These are phyloP conservation scores for Oophaga pumilio DNA, from an alignment of 2,113 vertebrate species.

Conservation along the genomic window DNA sequence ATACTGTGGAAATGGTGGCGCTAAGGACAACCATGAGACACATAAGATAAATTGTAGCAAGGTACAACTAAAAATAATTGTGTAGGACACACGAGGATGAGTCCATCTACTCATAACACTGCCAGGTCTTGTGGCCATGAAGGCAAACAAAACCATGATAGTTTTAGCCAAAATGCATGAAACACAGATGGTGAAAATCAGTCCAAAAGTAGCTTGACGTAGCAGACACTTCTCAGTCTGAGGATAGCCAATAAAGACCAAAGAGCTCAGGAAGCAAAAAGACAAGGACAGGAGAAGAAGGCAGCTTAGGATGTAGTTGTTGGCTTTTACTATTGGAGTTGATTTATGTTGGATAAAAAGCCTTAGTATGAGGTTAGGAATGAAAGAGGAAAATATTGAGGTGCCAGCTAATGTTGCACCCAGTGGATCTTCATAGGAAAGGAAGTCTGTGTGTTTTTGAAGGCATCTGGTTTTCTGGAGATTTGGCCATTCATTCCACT, in stretches of 20 bases:
- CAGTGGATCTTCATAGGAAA: slow-evolving; percentile 63
- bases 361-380: slow-evolving; percentile 55
- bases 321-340: slow-evolving; percentile 58
- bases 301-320: slow-evolving; percentile 60
- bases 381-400: slow-evolving; percentile 57
- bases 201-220: slow-evolving; percentile 62
- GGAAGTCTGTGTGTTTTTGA: slow-evolving; percentile 63
- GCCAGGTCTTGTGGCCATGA: slow-evolving; percentile 54
- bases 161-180: slow-evolving; percentile 67
- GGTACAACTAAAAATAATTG: neutral
- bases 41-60: slow-evolving; percentile 13
- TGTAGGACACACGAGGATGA: neutral
- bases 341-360: slow-evolving; percentile 61
- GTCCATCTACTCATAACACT: slow-evolving; percentile 44
- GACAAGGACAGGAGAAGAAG: slow-evolving; percentile 44
- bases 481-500: slow-evolving; percentile 63
- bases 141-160: slow-evolving; percentile 43
- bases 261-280: slow-evolving; percentile 59
- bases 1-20: slow-evolving; percentile 26
- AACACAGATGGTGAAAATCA: slow-evolving; percentile 65
- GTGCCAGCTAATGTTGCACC: slow-evolving; percentile 49
- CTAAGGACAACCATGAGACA: slow-evolving; percentile 22
- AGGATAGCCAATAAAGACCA: slow-evolving; percentile 42
- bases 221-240: slow-evolving; percentile 34
- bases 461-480: slow-evolving; percentile 56